Evolutionary conservation across 1,140 invertebrate genomes (phyloP), one percentile per base, ranked within the genome.

Genomic region (Aphelenchoides avenae): DNA sequence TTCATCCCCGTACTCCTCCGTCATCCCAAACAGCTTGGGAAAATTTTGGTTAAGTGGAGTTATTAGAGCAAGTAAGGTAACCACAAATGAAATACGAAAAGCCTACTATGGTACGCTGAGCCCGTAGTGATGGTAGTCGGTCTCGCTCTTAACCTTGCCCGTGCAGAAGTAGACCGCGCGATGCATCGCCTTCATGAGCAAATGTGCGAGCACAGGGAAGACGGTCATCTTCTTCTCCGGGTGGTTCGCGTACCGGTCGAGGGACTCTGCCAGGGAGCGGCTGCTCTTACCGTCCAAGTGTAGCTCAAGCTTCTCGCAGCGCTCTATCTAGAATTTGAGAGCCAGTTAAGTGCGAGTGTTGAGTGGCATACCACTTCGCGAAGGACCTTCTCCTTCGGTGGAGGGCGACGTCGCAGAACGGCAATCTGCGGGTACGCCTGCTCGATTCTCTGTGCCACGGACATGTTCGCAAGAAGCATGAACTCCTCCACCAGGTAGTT

Each of bases 91-190:
- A n/a, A n/a, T n/a, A n/a, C n/a, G 13, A 66, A 41, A 37, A 33
- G 44, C 59, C 18, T 55, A 70, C 64, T 36, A 86, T 0, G 88
- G 87, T 53, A 87, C 86, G 1, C 90, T 90, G 6, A 95, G 80
- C 34, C 90, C 91, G 77, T 70, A 75, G 81, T 93, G 91, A 66
- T 86, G 87, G 77, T 85, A 97, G n/a, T 84, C 50, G 13, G 20
- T 81, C 7, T 68, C 46, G 15, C 79, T 63, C 22, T 78, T 70
- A 5, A 87, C 77, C 60, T 87, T 88, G 7, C 94, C 94, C 76
- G 90, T 92, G 36, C 88, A 86, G 77, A 98, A 98, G 80, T 98
- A 99, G 0, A 95, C 85, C 0, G 95, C 95, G 79, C 97, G 93
- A 82, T 94, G 87, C 94, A 98, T 98, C 75, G 93, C 98, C 3